A percentile compares a stretch with the other conserved stretches of the same genome.
Conservation (phyloP, 1,140 invertebrate genomes). For the Drosophila tropicalis region DNA sequence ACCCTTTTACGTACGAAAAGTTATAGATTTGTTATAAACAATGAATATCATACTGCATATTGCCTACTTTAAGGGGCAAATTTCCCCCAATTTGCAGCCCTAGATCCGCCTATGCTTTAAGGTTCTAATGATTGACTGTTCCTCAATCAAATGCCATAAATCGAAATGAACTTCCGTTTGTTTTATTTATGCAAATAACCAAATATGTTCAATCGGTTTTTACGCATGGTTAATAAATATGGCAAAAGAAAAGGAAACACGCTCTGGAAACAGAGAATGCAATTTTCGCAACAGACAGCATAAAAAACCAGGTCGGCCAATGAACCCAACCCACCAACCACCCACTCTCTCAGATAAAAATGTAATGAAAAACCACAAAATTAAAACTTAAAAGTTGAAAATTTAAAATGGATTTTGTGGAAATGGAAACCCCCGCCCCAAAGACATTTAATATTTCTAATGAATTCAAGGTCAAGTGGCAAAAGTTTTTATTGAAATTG, state of each 20-base stretch:
- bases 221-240: slow-evolving; percentile 1
- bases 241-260: slow-evolving; percentile 16
- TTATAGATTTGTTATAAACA: too few species aligned
- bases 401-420: background rate
- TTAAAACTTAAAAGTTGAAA: background rate
- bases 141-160: background rate
- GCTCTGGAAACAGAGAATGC: slow-evolving; percentile 45
- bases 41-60: too few species aligned
- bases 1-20: too few species aligned
- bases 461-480: slow-evolving; percentile 65
- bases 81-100: too few species aligned
- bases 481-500: slow-evolving; percentile 38
- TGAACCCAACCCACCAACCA: background rate
- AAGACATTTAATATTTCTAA: slow-evolving; percentile 41
- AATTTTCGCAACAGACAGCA: background rate
- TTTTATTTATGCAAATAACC: background rate
- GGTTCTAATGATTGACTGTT: too few species aligned
- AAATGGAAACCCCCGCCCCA: slow-evolving; percentile 5
- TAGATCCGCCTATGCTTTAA: too few species aligned
- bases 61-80: too few species aligned
- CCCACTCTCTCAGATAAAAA: background rate
- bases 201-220: background rate
- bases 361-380: background rate
- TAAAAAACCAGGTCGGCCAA: background rate
- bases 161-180: background rate